Conservation (phyloP, 2,888 invertebrate species). For the Cheilosia variabilis region DNA sequence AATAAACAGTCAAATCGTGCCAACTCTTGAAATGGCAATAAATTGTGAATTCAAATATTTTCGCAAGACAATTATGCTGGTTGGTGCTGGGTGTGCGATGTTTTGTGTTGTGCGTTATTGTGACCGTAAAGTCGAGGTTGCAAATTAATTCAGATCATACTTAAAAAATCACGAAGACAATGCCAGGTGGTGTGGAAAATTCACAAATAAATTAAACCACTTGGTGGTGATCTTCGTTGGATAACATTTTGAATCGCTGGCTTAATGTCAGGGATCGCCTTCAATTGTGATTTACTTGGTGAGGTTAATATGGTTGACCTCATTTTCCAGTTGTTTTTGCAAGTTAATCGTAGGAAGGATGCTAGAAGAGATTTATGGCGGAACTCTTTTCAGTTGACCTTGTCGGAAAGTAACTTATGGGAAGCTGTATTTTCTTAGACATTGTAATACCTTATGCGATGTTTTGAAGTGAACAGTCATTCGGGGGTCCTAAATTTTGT, state of each 20-base stretch:
- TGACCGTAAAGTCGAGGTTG: background rate
- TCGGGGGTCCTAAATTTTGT: too few relatives aligned
- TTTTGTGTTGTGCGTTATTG: slow-evolving; percentile 3
- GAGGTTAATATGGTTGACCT: too few relatives aligned
- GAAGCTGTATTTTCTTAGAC: too few relatives aligned
- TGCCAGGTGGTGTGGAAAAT: background rate
- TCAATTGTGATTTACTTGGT: background rate
- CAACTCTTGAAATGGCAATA: slow-evolving; percentile 35
- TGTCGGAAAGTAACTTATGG: too few relatives aligned
- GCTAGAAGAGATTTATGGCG: too few relatives aligned
- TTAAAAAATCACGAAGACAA: background rate
- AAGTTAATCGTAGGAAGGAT: too few relatives aligned
- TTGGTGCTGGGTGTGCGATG: background rate
- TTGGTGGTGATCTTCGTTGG: background rate
- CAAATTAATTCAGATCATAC: slow-evolving; percentile 18
- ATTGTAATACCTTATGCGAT: too few relatives aligned
- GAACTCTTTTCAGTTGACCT: too few relatives aligned
- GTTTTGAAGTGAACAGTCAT: too few relatives aligned
- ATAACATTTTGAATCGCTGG: background rate
- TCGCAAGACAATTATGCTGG: slow-evolving; percentile 42
- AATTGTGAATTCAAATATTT: slow-evolving; percentile 58
- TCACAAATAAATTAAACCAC: slow-evolving; percentile 1
- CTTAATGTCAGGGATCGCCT: background rate
- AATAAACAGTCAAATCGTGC: slow-evolving; percentile 44
- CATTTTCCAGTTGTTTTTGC: too few relatives aligned